phyloP scores from a whole-genome alignment of 1,140 invertebrate species.

The Drosophila mojavensis region DNA sequence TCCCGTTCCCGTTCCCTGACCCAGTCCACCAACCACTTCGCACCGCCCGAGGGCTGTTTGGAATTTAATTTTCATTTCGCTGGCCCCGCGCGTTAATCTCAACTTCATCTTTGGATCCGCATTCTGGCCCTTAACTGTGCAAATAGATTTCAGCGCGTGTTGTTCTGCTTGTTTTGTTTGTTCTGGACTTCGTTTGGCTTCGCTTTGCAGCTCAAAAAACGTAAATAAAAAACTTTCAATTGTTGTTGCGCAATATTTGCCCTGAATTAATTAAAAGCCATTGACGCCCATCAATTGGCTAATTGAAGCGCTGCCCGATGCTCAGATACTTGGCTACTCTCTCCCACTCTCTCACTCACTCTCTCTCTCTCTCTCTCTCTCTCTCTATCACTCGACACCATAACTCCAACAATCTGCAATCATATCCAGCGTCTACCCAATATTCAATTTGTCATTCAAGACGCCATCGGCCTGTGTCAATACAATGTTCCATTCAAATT shows the following conservation, averaged over 20 bases:
- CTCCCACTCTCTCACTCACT: no score
- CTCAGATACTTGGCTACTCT: no score
- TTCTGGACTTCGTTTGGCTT: constrained; percentile 53
- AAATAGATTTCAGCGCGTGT: constrained; percentile 67
- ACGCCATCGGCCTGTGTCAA: constrained; percentile 37
- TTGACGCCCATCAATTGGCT: constrained; percentile 61
- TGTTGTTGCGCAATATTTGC: constrained; percentile 67
- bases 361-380: no score
- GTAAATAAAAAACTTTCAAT: constrained; percentile 34
- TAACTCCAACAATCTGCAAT: constrained; percentile 2
- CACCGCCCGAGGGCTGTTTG: constrained; percentile 68
- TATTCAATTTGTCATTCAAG: constrained; percentile 43
- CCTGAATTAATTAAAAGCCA: constrained; percentile 78
- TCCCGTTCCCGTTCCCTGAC: neutral
- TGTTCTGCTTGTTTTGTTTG: constrained; percentile 44
- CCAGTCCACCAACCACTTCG: neutral
- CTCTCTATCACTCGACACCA: no score
- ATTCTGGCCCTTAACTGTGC: constrained; percentile 48
- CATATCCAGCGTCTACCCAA: neutral
- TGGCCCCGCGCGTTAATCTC: constrained; percentile 63
- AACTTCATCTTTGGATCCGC: constrained; percentile 52
- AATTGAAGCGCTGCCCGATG: constrained; percentile 20
- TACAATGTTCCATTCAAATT: constrained; percentile 45
- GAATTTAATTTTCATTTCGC: constrained; percentile 77
- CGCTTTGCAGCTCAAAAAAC: neutral